Evolutionary conservation across 2,113 vertebrate genomes (phyloP), one percentile per base, ranked within the genome.

Genomic region (Cygnus buccinator): DNA sequence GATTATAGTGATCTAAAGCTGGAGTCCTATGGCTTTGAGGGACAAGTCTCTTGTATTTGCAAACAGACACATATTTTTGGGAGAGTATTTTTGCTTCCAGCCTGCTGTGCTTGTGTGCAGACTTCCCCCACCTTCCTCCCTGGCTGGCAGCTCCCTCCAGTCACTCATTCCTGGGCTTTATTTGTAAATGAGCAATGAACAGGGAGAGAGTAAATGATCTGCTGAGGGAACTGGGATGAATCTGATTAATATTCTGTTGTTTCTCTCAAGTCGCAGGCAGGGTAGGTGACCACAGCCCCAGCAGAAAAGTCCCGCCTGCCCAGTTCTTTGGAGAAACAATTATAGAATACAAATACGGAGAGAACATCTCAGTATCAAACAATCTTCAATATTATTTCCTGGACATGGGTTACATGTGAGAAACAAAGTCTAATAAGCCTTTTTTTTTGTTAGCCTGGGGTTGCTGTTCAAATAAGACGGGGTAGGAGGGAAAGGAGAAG

Each of bases 321-420:
- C 84, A 61, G 39, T 46, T 94, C 81, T 95, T 92, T 84, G 66
- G 76, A 94, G 79, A 95, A 97, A 97, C 79, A 96, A 96, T 97
- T 97, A 97, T 87, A 93, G 95, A 95, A 95, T 84, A 95, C 92
- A 96, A 96, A 97, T 96, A 96, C 91, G 96, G 84, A 78, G 50
- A 78, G 81, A 95, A 91, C 63, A 80, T 18, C 59, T 79, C 71
- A 48, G 61, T 84, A 90, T 84, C 90, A 81, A 77, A 79, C 89
- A 83, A 75, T 90, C 90, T 95, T 65, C 84, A 82, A 29, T 87
- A 89, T 89, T 93, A 90, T 90, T 95, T 93, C 90, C 59, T 82
- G 79, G 92, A 82, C 79, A 90, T 0, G 16, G 29, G 70, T 76
- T 89, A 85, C 31, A 23, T 55, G 57, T 61, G n/a, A 73, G 67